These are phyloP conservation scores for Lepus timidus DNA, from an alignment of 2,113 vertebrate species.

Conservation along the genomic window DNA sequence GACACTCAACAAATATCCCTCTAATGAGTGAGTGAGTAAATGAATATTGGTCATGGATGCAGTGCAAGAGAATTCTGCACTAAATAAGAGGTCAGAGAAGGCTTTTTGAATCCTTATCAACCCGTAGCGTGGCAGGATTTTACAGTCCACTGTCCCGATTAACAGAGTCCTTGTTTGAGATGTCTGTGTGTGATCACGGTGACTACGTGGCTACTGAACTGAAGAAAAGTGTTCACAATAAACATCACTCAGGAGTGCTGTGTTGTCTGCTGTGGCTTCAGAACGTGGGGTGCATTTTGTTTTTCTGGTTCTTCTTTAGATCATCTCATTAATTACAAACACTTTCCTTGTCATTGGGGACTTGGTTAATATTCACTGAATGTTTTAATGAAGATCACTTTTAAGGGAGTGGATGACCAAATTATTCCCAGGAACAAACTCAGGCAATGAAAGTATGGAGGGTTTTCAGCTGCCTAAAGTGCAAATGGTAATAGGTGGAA, in stretches of 20 bases:
- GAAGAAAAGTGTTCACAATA: neutral
- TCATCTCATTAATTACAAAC: neutral
- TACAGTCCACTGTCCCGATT: neutral
- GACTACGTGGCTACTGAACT: neutral
- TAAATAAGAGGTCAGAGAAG: neutral
- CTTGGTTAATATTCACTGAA: neutral
- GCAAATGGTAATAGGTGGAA: neutral
- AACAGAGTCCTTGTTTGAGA: neutral
- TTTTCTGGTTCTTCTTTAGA: neutral
- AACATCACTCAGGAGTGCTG: neutral
- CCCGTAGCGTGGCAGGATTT: neutral
- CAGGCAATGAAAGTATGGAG: neutral
- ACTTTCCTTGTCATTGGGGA: neutral
- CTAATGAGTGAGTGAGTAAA: neutral
- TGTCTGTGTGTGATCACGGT: neutral
- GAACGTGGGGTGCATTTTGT: accelerated
- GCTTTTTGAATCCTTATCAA: neutral
- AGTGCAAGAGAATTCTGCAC: neutral
- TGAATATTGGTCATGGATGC: accelerated
- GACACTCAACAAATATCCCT: neutral
- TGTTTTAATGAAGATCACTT: neutral
- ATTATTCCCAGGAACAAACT: neutral
- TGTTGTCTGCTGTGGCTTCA: neutral
- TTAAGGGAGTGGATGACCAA: neutral
- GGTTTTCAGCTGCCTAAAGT: neutral